Percentiles rank a stretch among this genome's conserved stretches.
Conservation (phyloP, 2,797 vertebrate species). For the Peromyscus eremicus region DNA sequence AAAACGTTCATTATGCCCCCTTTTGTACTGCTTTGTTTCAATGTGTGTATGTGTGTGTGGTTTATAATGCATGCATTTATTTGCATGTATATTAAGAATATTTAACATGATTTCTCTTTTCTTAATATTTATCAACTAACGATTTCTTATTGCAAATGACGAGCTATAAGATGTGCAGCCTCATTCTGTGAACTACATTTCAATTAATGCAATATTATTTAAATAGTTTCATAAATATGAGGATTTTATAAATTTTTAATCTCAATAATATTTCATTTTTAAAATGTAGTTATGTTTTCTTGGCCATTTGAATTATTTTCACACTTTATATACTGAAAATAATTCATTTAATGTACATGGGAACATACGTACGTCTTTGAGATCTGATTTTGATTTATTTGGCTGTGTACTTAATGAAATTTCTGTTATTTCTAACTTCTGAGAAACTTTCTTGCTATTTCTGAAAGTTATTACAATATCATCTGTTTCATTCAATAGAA, state of each 20-base stretch:
- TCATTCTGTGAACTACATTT: not conserved
- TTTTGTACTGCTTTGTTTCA: not conserved
- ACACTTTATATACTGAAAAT: not conserved
- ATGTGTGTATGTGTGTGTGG: not conserved
- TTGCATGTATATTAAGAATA: not conserved
- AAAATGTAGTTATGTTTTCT: not conserved
- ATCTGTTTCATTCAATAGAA: not conserved
- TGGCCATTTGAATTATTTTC: not conserved
- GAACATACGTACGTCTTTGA: not conserved
- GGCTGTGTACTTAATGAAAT: not conserved
- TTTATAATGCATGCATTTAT: not conserved
- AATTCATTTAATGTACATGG: not conserved
- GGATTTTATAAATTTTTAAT: not conserved
- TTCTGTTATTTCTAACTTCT: not conserved
- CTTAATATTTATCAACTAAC: not conserved
- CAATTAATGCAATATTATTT: not conserved
- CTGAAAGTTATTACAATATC: not conserved
- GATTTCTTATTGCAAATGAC: not conserved
- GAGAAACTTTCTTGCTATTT: not conserved
- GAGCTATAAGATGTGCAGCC: not conserved
- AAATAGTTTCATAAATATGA: not conserved
- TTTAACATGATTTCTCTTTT: not conserved
- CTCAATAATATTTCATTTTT: not conserved
- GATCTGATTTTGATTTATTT: not conserved
- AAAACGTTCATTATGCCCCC: not conserved